phyloP scores from a whole-genome alignment of 2,888 invertebrate genomes.

The Leptopilina syphax region DNA sequence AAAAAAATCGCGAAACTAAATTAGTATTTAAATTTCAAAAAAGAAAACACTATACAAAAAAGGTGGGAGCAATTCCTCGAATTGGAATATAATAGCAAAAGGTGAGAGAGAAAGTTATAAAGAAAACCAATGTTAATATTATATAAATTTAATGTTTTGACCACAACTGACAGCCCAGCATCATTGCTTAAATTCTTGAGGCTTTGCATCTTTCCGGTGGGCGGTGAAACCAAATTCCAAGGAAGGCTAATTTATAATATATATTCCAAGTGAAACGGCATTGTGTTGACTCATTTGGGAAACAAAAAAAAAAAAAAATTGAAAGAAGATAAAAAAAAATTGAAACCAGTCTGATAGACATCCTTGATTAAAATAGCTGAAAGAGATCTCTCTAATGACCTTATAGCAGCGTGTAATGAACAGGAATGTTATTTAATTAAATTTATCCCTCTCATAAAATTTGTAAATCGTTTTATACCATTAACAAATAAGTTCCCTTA shows the following conservation, averaged over 20 bases:
- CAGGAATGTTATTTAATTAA: slow-evolving; percentile 3
- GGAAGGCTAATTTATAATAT: slow-evolving; percentile 39
- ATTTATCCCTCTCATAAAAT: background rate
- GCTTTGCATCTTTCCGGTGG: slow-evolving; percentile 35
- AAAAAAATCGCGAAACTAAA: no score
- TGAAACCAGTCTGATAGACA: slow-evolving; percentile 1
- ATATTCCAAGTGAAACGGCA: slow-evolving; percentile 29
- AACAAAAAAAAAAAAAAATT: background rate
- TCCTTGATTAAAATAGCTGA: slow-evolving; percentile 12
- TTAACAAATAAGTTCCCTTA: no score
- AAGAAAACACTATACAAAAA: no score
- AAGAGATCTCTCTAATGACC: background rate
- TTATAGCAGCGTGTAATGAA: background rate
- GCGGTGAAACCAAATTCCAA: slow-evolving; percentile 21
- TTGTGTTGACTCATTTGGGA: slow-evolving; percentile 36
- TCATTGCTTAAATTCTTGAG: slow-evolving; percentile 36
- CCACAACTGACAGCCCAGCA: slow-evolving; percentile 34
- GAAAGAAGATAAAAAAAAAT: no score
- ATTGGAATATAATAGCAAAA: background rate
- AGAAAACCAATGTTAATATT: slow-evolving; percentile 15
- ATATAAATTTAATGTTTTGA: slow-evolving; percentile 36
- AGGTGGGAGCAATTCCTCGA: no score
- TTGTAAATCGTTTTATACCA: background rate
- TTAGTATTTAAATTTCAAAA: no score
- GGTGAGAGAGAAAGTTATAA: background rate